Percentiles rank a stretch among this genome's conserved stretches.
Evolutionary conservation across 2,888 invertebrate genomes (phyloP).

Genomic region (Oeneis ivallda): DNA sequence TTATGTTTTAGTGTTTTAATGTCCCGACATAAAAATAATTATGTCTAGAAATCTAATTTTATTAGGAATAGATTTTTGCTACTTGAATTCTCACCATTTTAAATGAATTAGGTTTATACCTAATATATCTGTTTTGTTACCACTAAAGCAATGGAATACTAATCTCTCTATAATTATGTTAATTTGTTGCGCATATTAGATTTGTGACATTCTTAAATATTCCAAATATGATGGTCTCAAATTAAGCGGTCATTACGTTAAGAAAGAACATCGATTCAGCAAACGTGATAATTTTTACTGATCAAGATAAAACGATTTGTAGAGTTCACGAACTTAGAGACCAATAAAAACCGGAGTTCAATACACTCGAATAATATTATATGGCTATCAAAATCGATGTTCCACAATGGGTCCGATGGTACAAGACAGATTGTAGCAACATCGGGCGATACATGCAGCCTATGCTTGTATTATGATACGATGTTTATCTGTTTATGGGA

Average conservation of each 20-base stretch:
- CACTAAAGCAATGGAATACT: conserved; percentile 5
- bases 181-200: neutral
- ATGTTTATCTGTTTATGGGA: conserved; percentile 15
- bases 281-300: conserved; percentile 33
- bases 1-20: neutral
- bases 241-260: conserved; percentile 27
- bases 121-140: neutral
- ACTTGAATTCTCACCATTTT: neutral
- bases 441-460: conserved; percentile 37
- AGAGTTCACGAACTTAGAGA: conserved; percentile 39
- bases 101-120: neutral
- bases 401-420: conserved; percentile 44
- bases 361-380: conserved; percentile 43
- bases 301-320: conserved; percentile 32
- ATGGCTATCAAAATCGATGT: conserved; percentile 44
- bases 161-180: neutral
- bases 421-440: conserved; percentile 51
- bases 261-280: conserved; percentile 35
- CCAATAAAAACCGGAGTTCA: conserved; percentile 41
- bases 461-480: conserved; percentile 8
- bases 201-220: conserved; percentile 17
- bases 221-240: conserved; percentile 18
- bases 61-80: neutral
- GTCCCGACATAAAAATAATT: neutral
- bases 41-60: neutral